phyloP scores from a whole-genome alignment of 92 coral and sea anemone genomes.

The Umimayanthus chanpuru region DNA sequence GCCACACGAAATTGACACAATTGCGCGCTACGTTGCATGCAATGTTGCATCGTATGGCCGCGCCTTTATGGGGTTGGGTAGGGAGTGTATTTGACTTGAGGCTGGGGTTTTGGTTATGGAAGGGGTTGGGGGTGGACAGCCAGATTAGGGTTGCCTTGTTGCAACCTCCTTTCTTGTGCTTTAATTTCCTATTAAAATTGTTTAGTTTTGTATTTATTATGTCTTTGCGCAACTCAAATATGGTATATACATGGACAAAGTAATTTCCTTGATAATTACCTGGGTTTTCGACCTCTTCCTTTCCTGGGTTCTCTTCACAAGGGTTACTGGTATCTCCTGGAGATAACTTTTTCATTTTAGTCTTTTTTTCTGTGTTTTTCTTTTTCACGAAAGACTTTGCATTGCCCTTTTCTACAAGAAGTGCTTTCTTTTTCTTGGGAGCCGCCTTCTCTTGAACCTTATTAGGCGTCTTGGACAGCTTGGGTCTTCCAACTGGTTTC shows the following conservation, averaged over 20 bases:
- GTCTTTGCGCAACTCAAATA: no score
- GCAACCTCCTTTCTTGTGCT: no score
- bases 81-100: no score
- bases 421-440: conserved; percentile 26
- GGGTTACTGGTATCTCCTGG: neutral
- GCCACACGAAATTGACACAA: no score
- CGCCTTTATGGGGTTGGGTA: no score
- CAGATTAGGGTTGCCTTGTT: no score
- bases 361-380: conserved; percentile 5
- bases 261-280: conserved; percentile 17
- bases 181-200: no score
- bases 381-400: neutral
- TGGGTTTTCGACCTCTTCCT: conserved; percentile 4
- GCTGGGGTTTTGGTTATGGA: no score
- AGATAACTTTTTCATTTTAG: neutral
- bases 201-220: no score
- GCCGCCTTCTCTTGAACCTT: conserved; percentile 12
- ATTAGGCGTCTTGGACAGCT: neutral
- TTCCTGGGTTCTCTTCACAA: neutral
- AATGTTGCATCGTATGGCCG: no score
- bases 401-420: neutral
- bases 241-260: neutral
- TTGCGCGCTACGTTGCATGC: no score
- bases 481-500: conserved; percentile 14
- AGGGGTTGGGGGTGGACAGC: no score